Evolutionary conservation across 2,888 invertebrate genomes (phyloP).

Genomic region (Melanargia galathea): DNA sequence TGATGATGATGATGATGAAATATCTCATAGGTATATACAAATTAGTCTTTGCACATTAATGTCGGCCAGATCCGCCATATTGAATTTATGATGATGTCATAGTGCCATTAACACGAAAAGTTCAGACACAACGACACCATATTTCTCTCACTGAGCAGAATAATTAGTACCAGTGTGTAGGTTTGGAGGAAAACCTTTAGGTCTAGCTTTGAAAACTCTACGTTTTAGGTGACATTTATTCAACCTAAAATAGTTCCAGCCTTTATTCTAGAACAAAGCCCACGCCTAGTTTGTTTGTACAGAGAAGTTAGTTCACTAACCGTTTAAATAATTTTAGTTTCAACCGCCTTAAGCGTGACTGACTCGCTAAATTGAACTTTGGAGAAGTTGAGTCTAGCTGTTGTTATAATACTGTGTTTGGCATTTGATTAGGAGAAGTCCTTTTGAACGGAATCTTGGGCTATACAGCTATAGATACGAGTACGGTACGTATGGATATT

Average conservation of each 20-base stretch:
- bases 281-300: slow-evolving; percentile 16
- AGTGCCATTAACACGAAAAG: too few relatives aligned
- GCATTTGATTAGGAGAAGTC: background rate
- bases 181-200: too few relatives aligned
- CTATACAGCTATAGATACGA: background rate
- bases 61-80: too few relatives aligned
- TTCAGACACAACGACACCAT: too few relatives aligned
- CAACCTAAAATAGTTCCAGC: background rate
- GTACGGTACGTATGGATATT: background rate
- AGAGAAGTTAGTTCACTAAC: slow-evolving; percentile 15
- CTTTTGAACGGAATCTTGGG: background rate
- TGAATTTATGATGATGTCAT: too few relatives aligned
- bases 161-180: too few relatives aligned
- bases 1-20: too few relatives aligned
- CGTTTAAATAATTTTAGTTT: slow-evolving; percentile 21
- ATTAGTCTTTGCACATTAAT: too few relatives aligned
- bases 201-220: too few relatives aligned
- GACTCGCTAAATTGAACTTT: slow-evolving; percentile 17
- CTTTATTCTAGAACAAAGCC: slow-evolving; percentile 18
- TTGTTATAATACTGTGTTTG: slow-evolving; percentile 14
- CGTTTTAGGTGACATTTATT: background rate
- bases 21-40: too few relatives aligned
- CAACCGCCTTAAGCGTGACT: slow-evolving; percentile 19
- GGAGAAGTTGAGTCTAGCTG: slow-evolving; percentile 8
- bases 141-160: too few relatives aligned